phyloP scores from a whole-genome alignment of 2,797 vertebrate species.

The Notolepis coatsorum region DNA sequence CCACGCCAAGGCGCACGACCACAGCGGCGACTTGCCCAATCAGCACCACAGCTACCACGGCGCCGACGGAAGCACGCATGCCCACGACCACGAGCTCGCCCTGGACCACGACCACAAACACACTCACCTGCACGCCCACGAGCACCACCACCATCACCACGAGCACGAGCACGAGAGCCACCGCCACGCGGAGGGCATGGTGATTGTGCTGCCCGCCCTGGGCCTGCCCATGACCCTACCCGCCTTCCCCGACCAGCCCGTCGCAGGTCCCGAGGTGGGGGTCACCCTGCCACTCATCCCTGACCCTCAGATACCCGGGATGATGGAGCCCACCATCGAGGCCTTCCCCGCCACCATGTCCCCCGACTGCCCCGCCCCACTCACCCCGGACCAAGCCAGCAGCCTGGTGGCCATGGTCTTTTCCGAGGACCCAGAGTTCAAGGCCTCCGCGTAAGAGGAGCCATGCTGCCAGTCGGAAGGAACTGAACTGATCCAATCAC shows the following conservation, averaged over 20 bases:
- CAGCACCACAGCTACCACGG: conserved; percentile 74
- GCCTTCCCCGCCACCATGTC: conserved; percentile 62
- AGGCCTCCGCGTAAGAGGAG: conserved; percentile 31
- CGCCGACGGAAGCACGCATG: conserved; percentile 58
- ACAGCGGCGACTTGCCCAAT: conserved; percentile 44
- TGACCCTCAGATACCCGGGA: conserved; percentile 70
- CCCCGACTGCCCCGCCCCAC: conserved; percentile 46
- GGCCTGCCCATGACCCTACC: conserved; percentile 51
- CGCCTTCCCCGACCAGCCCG: conserved; percentile 50
- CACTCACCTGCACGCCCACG: conserved; percentile 75
- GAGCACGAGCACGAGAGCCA: conserved; percentile 50
- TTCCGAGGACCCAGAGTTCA: conserved; percentile 69
- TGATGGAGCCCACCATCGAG: conserved; percentile 57
- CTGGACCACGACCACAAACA: conserved; percentile 81
- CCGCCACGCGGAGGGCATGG: conserved; percentile 51
- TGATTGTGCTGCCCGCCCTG: conserved; percentile 54
- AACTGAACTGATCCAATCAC: neutral
- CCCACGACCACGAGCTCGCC: conserved; percentile 78
- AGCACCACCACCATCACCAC: conserved; percentile 83
- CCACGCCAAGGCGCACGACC: conserved; percentile 72
- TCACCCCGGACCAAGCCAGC: accelerated
- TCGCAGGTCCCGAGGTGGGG: conserved; percentile 7
- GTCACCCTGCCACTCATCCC: conserved; percentile 54
- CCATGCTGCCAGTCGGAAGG: neutral
- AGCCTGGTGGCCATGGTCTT: conserved; percentile 58